Percentiles rank a stretch among this genome's conserved stretches.
phyloP scores from a whole-genome alignment of 2,888 invertebrate genomes.

The Lepidochrysops patricia region DNA sequence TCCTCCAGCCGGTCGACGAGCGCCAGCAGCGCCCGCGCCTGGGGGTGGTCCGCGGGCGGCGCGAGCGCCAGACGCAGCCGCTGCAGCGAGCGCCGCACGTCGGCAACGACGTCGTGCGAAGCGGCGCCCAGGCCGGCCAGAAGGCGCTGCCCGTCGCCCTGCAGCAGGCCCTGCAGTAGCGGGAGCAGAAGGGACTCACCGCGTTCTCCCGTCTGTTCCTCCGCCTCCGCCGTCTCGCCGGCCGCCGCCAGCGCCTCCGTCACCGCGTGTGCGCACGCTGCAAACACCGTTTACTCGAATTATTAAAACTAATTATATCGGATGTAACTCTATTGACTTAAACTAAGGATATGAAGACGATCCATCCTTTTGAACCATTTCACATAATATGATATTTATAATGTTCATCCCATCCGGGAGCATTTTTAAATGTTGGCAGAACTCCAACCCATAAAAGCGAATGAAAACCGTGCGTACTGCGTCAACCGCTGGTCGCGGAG shows the following conservation, averaged over 20 bases:
- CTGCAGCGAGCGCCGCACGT: constrained; percentile 84
- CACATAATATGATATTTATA: not conserved
- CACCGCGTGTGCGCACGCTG: constrained; percentile 64
- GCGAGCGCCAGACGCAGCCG: constrained; percentile 83
- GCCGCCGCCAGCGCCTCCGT: constrained; percentile 60
- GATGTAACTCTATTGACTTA: not conserved
- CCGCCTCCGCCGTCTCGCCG: constrained; percentile 40
- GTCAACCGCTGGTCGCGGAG: not conserved
- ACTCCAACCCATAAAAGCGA: not conserved
- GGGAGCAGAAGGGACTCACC: constrained; percentile 86
- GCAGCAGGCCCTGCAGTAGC: constrained; percentile 79
- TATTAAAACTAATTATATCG: not conserved
- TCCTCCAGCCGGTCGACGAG: constrained; percentile 82
- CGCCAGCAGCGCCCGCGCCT: constrained; percentile 76
- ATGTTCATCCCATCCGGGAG: not conserved
- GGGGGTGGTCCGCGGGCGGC: constrained; percentile 63
- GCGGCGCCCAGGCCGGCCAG: constrained; percentile 60
- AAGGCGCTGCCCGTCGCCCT: constrained; percentile 59
- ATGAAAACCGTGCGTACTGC: not conserved
- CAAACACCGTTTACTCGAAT: constrained; percentile 5
- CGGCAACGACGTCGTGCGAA: constrained; percentile 79
- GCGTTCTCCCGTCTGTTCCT: constrained; percentile 51
- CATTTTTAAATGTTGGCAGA: not conserved
- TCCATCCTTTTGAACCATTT: not conserved
- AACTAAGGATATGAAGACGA: not conserved